These are phyloP conservation scores for Otolemur garnettii DNA, from an alignment of 2,113 vertebrate genomes.

Conservation along the genomic window DNA sequence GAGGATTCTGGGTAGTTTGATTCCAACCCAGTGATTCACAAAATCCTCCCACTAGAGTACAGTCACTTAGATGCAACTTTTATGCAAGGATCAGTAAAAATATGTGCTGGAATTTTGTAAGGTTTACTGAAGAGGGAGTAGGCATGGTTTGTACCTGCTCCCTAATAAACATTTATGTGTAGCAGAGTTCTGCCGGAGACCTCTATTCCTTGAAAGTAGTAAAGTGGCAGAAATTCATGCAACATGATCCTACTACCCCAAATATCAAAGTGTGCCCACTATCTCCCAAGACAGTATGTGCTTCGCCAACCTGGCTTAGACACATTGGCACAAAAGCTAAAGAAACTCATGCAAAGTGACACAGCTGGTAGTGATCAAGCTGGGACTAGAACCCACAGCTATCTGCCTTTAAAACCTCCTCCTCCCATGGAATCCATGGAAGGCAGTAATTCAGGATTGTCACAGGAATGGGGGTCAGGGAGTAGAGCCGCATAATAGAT, in stretches of 20 bases:
- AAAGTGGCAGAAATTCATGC: background rate
- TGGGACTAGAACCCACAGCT: background rate
- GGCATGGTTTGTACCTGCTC: background rate
- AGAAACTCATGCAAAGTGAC: background rate
- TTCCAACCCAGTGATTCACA: background rate
- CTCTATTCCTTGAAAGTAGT: background rate
- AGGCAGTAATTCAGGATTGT: background rate
- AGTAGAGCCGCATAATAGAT: background rate
- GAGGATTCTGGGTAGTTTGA: background rate
- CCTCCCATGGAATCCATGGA: background rate
- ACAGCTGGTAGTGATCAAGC: background rate
- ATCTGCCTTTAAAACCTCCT: background rate
- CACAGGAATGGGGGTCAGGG: no score
- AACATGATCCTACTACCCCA: background rate
- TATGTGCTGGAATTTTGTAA: background rate
- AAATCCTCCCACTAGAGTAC: background rate
- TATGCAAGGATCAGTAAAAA: background rate
- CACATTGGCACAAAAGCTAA: background rate
- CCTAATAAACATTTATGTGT: background rate
- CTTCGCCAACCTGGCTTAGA: background rate
- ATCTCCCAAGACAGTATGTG: background rate
- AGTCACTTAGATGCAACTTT: background rate
- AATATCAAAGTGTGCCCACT: background rate
- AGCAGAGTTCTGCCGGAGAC: background rate
- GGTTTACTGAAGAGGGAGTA: background rate